phyloP scores from a whole-genome alignment of 2,888 invertebrate species.

The Maniola hyperantus region DNA sequence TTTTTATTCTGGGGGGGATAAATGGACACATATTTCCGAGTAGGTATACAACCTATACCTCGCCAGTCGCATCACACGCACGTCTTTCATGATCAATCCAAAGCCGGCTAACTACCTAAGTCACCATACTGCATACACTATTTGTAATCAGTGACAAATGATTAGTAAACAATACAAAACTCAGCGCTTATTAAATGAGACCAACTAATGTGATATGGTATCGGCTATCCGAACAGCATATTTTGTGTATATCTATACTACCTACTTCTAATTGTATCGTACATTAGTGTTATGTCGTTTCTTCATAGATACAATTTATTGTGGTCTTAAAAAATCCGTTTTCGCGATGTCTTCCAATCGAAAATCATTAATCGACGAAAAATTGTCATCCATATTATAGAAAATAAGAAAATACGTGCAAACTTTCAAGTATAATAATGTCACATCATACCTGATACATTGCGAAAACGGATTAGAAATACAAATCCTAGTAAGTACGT shows the following conservation, averaged over 20 bases:
- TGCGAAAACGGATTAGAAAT: constrained; percentile 60
- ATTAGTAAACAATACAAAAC: not conserved
- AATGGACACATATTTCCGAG: too few relatives aligned
- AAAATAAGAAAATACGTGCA: constrained; percentile 3
- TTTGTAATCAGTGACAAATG: too few relatives aligned
- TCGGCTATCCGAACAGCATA: constrained; percentile 63
- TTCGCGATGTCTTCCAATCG: constrained; percentile 46
- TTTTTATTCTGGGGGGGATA: too few relatives aligned
- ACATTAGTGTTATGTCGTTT: constrained; percentile 61
- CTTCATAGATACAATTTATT: constrained; percentile 64
- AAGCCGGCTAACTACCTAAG: too few relatives aligned
- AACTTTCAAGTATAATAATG: constrained; percentile 4
- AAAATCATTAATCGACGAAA: not conserved
- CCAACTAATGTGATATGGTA: constrained; percentile 46
- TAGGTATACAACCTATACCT: too few relatives aligned
- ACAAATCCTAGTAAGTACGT: constrained; percentile 76
- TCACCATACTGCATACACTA: too few relatives aligned
- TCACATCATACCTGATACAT: constrained; percentile 46
- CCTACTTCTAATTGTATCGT: constrained; percentile 49
- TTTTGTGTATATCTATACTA: constrained; percentile 47
- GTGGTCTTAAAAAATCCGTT: constrained; percentile 49
- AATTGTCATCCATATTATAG: not conserved
- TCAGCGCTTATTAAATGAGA: constrained; percentile 7
- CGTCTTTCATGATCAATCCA: too few relatives aligned
- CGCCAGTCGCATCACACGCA: too few relatives aligned